Conservation (phyloP, 2,113 vertebrate genomes). For the Chelonoidis abingdonii region DNA sequence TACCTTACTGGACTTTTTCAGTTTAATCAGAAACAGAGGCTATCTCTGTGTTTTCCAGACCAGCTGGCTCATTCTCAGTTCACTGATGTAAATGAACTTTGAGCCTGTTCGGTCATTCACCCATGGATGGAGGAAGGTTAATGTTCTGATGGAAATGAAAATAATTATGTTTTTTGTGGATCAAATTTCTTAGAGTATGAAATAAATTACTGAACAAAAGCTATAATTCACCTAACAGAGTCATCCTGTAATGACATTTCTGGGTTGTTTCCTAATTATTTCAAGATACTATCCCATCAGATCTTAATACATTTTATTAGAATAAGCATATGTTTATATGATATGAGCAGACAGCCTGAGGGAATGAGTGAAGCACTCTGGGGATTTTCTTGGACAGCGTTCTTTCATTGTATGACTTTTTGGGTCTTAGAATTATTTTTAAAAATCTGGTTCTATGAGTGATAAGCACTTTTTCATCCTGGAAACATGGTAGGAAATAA, state of each 20-base stretch:
- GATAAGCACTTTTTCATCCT: constrained; percentile 36
- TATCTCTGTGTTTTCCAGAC: constrained; percentile 60
- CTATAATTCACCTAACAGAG: constrained; percentile 35
- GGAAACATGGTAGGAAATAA: constrained; percentile 29
- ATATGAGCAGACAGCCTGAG: constrained; percentile 33
- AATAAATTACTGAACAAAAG: constrained; percentile 43
- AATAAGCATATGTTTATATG: constrained; percentile 33
- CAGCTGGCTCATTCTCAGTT: not conserved
- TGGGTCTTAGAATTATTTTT: constrained; percentile 52
- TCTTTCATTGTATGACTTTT: constrained; percentile 32
- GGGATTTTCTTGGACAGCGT: not conserved
- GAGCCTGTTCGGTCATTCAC: constrained; percentile 35
- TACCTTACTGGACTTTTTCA: constrained; percentile 38
- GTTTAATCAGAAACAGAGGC: constrained; percentile 60
- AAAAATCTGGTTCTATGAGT: constrained; percentile 40
- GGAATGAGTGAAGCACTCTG: constrained; percentile 34
- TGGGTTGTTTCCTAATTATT: constrained; percentile 66
- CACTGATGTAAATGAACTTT: constrained; percentile 23
- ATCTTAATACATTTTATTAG: constrained; percentile 39
- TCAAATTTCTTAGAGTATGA: constrained; percentile 64
- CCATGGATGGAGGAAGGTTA: constrained; percentile 13
- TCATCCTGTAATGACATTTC: constrained; percentile 52
- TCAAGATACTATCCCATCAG: constrained; percentile 53
- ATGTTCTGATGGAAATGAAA: constrained; percentile 56
- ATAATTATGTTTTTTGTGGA: constrained; percentile 53